Base-by-base conservation (phyloP, 2,797 vertebrate genomes). In the Capromys pilorides region DNA sequence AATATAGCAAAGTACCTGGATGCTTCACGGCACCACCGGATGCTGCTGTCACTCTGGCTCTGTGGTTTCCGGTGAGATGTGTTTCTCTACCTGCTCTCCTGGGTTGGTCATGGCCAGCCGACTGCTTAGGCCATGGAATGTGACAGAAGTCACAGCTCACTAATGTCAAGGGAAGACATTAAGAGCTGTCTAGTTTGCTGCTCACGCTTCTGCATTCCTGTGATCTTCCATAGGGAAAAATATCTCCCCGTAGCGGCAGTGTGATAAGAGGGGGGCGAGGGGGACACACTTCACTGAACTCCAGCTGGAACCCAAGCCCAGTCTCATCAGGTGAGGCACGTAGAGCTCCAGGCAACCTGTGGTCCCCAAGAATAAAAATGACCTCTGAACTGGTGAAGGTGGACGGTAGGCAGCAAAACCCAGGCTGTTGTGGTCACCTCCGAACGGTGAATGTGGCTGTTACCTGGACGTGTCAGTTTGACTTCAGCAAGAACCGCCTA, bases 151-250 rank as follows among this genome's bases (percentile, higher is more conserved):
- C 14, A 54, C 2, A 28, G 13, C n/a, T 49, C 1, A n/a, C 24
- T 45, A 79, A 51, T 13, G 88, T 73, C 64, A 57, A 57, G 39
- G 11, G 45, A 80, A 90, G 28, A 28, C 28, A 33, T 71, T 61
- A 61, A 86, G 39, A 91, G 45, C 12, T 16, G 41, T 51, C 49
- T 6, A n/a, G 62, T 54, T 94, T 94, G 91, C 78, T 82, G 39
- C 36, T 84, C 10, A 73, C 31, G 2, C 36, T 91, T 91, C 81
- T 84, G 69, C 39, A 85, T 91, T 93, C 84, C 69, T 89, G 87
- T 84, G 71, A 81, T 85, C 73, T 39, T 85, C 36, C 75, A n/a
- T 0, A 39, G 61, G 61, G 51, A 62, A 90, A 90, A 88, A 26
- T 51, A 54, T 80, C 66, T 90, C 66, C 66, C 6, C 0, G n/a